Conservation (phyloP, 2,888 invertebrate species). For the Parapristionchus giblindavisi region DNA sequence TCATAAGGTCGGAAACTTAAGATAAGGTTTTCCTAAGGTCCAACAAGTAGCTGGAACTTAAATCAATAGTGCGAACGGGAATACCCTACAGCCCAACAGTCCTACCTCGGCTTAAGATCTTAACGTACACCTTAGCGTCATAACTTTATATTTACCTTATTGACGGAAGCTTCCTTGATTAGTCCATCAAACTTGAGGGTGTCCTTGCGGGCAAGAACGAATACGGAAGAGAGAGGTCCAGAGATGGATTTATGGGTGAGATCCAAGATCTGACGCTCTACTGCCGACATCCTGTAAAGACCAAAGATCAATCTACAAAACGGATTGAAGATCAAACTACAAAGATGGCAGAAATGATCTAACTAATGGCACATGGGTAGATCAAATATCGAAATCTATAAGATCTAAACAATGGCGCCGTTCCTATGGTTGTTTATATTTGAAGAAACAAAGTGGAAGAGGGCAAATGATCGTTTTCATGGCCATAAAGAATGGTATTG, state of each 20-base stretch:
- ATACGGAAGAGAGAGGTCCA: neutral
- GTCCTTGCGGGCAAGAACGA: neutral
- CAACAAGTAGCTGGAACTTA: too few species aligned
- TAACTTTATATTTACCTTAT: neutral
- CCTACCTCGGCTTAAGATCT: neutral
- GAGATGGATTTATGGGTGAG: neutral
- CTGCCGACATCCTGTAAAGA: slow-evolving; percentile 25
- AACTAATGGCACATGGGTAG: neutral
- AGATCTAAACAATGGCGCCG: too few species aligned
- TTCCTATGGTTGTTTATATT: too few species aligned
- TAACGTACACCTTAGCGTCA: neutral
- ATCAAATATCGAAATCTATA: too few species aligned
- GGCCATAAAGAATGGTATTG: too few species aligned
- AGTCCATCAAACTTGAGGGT: neutral
- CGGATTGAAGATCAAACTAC: neutral
- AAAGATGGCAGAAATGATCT: neutral
- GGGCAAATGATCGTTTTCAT: too few species aligned
- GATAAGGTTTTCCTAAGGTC: too few species aligned
- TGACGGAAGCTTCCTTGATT: neutral
- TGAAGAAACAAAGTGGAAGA: too few species aligned
- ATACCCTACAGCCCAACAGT: neutral
- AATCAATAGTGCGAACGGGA: neutral
- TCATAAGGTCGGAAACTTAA: neutral
- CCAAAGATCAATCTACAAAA: neutral
- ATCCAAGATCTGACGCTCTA: slow-evolving; percentile 28